Conservation (phyloP, 2,797 vertebrate genomes). For the Chelon labrosus region DNA sequence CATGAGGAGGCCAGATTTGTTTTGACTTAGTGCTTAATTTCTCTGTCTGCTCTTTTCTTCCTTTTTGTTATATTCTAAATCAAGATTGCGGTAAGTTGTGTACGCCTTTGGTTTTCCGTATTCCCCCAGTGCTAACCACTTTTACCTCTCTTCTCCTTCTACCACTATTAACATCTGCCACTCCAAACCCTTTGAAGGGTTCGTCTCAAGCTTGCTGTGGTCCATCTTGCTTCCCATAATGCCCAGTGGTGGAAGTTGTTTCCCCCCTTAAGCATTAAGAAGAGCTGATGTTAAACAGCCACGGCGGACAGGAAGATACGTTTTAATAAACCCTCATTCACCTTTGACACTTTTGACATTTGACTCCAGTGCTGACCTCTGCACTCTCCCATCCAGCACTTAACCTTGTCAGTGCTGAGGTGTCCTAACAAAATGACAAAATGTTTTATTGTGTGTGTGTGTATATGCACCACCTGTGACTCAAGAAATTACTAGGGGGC, state of each 20-base stretch:
- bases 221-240: constrained; percentile 66
- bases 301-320: constrained; percentile 30
- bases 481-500: constrained; percentile 40
- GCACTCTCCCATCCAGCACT: constrained; percentile 51
- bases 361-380: constrained; percentile 43
- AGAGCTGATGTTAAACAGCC: constrained; percentile 17
- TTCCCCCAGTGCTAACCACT: constrained; percentile 59
- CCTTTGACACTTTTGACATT: constrained; percentile 55
- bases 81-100: constrained; percentile 98
- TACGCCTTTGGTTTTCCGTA: constrained; percentile 57
- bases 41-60: constrained; percentile 91
- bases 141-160: constrained; percentile 64
- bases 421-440: constrained; percentile 58
- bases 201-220: constrained; percentile 72
- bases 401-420: constrained; percentile 45
- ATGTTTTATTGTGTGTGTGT: constrained; percentile 1
- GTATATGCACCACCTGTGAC: constrained; percentile 5
- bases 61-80: constrained; percentile 77
- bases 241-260: constrained; percentile 30
- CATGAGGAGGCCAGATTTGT: constrained; percentile 29
- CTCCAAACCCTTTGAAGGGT: constrained; percentile 47
- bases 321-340: constrained; percentile 55
- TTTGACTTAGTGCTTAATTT: constrained; percentile 84
- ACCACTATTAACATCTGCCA: constrained; percentile 72
- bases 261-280: constrained; percentile 38